Percentiles rank a stretch among this genome's conserved stretches.
phyloP scores from a whole-genome alignment of 2,113 vertebrate genomes.

The Malurus melanocephalus region DNA sequence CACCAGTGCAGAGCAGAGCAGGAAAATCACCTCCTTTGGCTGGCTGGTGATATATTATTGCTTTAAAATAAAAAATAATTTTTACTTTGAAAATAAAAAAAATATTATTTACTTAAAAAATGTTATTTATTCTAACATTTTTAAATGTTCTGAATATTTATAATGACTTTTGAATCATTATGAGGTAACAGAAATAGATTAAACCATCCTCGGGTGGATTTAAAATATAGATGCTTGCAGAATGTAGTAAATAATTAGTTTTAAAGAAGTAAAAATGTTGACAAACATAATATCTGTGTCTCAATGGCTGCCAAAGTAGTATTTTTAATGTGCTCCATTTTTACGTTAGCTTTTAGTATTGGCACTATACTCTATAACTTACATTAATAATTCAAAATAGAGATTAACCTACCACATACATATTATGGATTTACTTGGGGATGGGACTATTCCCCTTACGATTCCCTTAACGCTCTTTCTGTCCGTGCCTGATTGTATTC shows the following conservation, averaged over 20 bases:
- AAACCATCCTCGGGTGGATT: not conserved
- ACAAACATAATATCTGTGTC: conserved; percentile 25
- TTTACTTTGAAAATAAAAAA: not conserved
- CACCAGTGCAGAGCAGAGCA: not conserved
- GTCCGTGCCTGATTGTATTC: not conserved
- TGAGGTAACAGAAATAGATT: conserved; percentile 3
- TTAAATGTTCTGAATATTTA: not conserved
- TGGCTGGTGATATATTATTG: not conserved
- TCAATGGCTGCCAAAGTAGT: conserved; percentile 21
- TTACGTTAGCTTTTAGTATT: conserved; percentile 51
- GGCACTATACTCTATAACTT: conserved; percentile 31
- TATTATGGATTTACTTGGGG: conserved; percentile 27
- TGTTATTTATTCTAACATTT: not conserved
- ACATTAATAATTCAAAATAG: conserved; percentile 46
- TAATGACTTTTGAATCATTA: not conserved
- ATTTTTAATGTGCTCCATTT: conserved; percentile 50
- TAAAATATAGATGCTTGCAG: conserved; percentile 1
- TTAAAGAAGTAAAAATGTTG: not conserved
- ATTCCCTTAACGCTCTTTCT: conserved; percentile 26
- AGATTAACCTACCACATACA: conserved; percentile 29
- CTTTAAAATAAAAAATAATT: not conserved
- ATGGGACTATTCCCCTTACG: conserved; percentile 1
- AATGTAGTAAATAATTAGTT: not conserved
- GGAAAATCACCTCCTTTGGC: not conserved
- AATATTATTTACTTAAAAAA: not conserved